Base-by-base conservation (phyloP, 1,140 invertebrate species). In the Drosophila takahashii region DNA sequence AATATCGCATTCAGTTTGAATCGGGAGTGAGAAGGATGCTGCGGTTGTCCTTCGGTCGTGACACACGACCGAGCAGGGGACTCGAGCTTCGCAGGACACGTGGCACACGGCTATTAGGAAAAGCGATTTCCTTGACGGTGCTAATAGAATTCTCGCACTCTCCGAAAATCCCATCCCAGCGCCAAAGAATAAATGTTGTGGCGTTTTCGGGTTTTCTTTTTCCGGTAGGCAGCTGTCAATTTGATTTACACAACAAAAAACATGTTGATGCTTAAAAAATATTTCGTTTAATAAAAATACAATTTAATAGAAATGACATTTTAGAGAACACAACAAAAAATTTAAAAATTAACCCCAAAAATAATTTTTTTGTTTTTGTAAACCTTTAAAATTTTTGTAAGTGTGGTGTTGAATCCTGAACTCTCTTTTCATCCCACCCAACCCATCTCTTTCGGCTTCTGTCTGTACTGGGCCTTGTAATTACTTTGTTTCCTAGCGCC, bases 401-500 rank as follows among this genome's bases (percentile, higher is more conserved):
- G 27, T 45, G 54, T 34, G 26, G 37, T 44, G 10, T 39, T 37
- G 61, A 51, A 42, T 36, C 26, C 60, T 22, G 50, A 13, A 41
- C n/a, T 51, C 26, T 37, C 8, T 52, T 22, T 16, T 15, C 8
- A 6, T 1, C 52, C 44, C 8, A 7, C 36, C 34, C n/a, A 18
- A 10, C 37, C 18, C 18, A 51, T 15, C 44, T 62, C 37, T 22
- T 11, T 41, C 0, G 13, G 29, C 42, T 52, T 32, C 45, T 61
- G 65, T 53, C 44, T 70, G 57, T 54, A 16, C 26, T 27, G 36
- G 9, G 69, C 59, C 57, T 61, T 78, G 78, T 89, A 89, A 89
- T 89, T 89, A 89, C 77, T 89, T 89, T 89, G 84, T 89, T 86
- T 89, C 60, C 61, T 61, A 64, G 60, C 84, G 50, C 66, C 84